Conservation (phyloP, 2,888 invertebrate species). For the Diachrysia chrysitis region DNA sequence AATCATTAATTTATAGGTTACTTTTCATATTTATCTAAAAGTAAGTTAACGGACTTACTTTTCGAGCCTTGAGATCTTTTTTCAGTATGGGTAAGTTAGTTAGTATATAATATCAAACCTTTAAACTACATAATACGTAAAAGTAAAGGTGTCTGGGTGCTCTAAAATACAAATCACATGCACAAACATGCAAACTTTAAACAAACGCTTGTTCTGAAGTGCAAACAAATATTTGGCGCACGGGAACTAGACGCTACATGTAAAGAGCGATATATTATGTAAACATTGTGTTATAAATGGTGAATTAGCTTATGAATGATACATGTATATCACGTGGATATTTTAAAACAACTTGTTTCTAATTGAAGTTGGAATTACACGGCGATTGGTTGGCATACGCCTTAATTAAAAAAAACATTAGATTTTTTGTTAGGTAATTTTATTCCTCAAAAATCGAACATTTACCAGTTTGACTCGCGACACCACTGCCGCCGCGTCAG, state of each 20-base stretch:
- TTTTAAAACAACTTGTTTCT: too few relatives aligned
- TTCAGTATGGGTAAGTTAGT: neutral
- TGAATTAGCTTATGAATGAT: neutral
- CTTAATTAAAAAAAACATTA: too few relatives aligned
- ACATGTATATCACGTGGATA: neutral
- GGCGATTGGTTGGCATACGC: too few relatives aligned
- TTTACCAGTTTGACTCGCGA: too few relatives aligned
- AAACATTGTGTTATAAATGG: neutral
- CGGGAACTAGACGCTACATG: neutral
- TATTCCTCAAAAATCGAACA: too few relatives aligned
- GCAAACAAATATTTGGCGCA: neutral
- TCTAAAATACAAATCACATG: slow-evolving; percentile 1
- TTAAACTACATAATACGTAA: neutral
- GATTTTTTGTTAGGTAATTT: too few relatives aligned
- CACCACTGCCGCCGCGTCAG: too few relatives aligned
- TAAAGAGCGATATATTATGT: neutral
- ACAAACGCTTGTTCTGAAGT: slow-evolving; percentile 2
- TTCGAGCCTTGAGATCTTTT: too few relatives aligned
- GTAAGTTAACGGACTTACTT: too few relatives aligned
- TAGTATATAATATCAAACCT: neutral
- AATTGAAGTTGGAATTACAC: too few relatives aligned
- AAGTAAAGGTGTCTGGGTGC: neutral
- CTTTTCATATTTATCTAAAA: too few relatives aligned
- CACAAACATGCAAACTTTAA: slow-evolving; percentile 2
- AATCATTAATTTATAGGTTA: too few relatives aligned